A percentile compares a stretch with the other conserved stretches of the same genome.
phyloP scores from a whole-genome alignment of 2,797 vertebrate species.

The Lacerta agilis region DNA sequence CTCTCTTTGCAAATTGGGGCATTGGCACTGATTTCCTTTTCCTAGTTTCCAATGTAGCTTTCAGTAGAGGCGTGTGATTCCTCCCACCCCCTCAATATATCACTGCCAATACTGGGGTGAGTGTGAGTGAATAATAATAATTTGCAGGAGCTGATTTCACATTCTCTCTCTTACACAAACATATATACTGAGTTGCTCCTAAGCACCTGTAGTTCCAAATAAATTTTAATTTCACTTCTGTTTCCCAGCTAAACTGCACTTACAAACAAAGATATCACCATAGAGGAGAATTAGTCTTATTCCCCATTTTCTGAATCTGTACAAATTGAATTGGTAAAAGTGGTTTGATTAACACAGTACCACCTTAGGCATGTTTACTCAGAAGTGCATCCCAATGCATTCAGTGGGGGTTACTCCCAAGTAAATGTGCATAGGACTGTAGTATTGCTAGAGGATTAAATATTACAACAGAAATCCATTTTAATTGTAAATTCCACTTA shows the following conservation, averaged over 20 bases:
- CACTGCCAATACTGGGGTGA: not conserved
- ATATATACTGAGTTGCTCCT: not conserved
- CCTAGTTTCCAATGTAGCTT: not conserved
- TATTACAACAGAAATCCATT: not conserved
- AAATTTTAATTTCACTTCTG: conserved; percentile 6
- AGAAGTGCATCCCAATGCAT: not conserved
- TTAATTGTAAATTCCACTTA: conserved; percentile 19
- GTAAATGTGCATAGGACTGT: not conserved
- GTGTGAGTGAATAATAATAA: not conserved
- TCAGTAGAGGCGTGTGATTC: not conserved
- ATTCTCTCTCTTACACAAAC: not conserved
- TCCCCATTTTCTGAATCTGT: conserved; percentile 17
- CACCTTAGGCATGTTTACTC: conserved; percentile 22
- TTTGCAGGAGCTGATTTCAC: not conserved
- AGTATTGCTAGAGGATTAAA: conserved; percentile 16
- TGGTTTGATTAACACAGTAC: conserved; percentile 8
- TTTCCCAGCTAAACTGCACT: conserved; percentile 29
- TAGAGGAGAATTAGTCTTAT: conserved; percentile 29
- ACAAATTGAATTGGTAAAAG: conserved; percentile 14
- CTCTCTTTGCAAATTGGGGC: not conserved
- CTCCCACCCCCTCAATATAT: not conserved
- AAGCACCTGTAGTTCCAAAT: conserved; percentile 8
- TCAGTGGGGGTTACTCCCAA: not conserved
- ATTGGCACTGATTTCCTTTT: not conserved
- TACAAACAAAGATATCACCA: conserved; percentile 1